These are phyloP conservation scores for Clupea harengus DNA, from an alignment of 2,113 vertebrate genomes.

Conservation along the genomic window DNA sequence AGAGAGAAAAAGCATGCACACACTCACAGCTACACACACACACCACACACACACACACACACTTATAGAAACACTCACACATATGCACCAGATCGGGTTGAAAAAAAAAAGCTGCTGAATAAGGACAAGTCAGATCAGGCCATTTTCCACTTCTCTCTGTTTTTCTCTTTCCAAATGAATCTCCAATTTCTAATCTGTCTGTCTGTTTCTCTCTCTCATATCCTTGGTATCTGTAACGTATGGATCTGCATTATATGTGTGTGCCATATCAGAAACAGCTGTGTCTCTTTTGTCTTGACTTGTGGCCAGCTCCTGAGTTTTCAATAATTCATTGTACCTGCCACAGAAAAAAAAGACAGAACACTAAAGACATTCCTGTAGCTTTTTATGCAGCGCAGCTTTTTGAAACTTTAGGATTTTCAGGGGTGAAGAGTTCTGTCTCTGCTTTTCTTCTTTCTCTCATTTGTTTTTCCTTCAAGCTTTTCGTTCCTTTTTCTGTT, in stretches of 20 bases:
- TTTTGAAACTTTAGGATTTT: background rate
- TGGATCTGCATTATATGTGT: background rate
- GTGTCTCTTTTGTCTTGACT: constrained; percentile 17
- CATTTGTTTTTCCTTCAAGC: background rate
- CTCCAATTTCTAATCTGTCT: background rate
- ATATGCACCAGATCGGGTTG: constrained; percentile 42
- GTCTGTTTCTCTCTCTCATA: background rate
- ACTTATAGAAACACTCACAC: background rate
- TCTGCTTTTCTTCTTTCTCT: background rate
- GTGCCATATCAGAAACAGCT: constrained; percentile 27
- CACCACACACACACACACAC: constrained; percentile 2
- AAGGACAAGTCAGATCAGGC: constrained; percentile 56
- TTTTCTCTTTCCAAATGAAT: background rate
- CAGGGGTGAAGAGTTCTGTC: background rate
- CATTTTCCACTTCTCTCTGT: background rate
- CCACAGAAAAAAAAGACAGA: constrained; percentile 31
- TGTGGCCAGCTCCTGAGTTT: constrained; percentile 29
- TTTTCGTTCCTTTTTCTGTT: background rate
- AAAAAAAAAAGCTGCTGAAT: constrained; percentile 61
- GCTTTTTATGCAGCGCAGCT: background rate
- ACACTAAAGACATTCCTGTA: constrained; percentile 10
- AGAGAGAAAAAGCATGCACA: too few species aligned
- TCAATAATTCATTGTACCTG: constrained; percentile 30
- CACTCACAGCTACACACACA: background rate
- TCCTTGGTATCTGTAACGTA: background rate